A percentile compares a stretch with the other conserved stretches of the same genome.
phyloP scores from a whole-genome alignment of 2,888 invertebrate species.

The Mactromeris polynyma region DNA sequence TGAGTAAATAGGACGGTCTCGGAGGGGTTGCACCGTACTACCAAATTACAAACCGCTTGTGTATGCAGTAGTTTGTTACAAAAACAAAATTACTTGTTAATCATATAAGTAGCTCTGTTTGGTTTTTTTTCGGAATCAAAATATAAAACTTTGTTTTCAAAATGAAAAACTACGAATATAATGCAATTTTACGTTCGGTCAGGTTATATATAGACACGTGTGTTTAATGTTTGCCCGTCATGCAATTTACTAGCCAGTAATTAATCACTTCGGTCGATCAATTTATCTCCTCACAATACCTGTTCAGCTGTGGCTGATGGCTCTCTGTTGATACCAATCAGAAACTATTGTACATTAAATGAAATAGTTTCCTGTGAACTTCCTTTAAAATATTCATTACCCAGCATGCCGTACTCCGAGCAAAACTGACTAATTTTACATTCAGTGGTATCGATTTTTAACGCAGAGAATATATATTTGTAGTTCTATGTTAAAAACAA shows the following conservation, averaged over 20 bases:
- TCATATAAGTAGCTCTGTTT: too few relatives aligned
- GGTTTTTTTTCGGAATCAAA: too few relatives aligned
- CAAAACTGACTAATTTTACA: slow-evolving; percentile 2
- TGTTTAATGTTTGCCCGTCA: not conserved
- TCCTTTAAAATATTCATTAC: slow-evolving; percentile 20
- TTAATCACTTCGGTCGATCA: not conserved
- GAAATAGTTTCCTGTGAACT: slow-evolving; percentile 23
- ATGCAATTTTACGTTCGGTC: not conserved
- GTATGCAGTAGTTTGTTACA: too few relatives aligned
- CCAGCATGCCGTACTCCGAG: slow-evolving; percentile 2
- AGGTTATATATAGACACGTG: not conserved
- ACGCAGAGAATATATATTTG: slow-evolving; percentile 3
- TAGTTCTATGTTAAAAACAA: not conserved
- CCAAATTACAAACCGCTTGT: too few relatives aligned
- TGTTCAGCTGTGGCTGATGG: not conserved
- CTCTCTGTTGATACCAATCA: not conserved
- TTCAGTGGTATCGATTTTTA: not conserved
- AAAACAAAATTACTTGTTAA: too few relatives aligned
- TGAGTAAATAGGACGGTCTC: too few relatives aligned
- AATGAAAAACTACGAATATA: too few relatives aligned
- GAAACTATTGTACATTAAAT: slow-evolving; percentile 4
- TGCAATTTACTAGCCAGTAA: not conserved
- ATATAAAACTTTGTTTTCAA: too few relatives aligned
- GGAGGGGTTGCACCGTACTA: too few relatives aligned
- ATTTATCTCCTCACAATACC: not conserved